phyloP scores from a whole-genome alignment of 2,888 invertebrate genomes.

The Apomyelois bistriatella region DNA sequence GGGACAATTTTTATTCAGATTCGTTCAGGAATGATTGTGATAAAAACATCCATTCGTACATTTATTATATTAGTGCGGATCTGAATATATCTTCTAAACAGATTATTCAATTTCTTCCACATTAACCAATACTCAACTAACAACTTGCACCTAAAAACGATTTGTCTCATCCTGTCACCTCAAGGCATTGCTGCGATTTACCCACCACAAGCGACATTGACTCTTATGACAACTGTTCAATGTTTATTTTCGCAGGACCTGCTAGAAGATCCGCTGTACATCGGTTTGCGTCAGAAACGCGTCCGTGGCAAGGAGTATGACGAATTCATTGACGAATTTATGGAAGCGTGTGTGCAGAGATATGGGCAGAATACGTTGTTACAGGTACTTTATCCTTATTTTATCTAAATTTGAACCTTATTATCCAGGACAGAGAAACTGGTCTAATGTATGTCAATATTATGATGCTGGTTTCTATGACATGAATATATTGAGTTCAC shows the following conservation, averaged over 20 bases:
- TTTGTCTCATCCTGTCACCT: conserved; percentile 22
- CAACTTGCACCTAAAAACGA: neutral
- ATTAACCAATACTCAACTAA: too few species aligned
- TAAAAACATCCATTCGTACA: too few species aligned
- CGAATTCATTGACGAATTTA: conserved; percentile 97
- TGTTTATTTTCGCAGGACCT: conserved; percentile 80
- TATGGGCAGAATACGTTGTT: conserved; percentile 93
- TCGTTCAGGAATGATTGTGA: too few species aligned
- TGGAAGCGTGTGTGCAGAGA: conserved; percentile 93
- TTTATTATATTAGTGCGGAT: too few species aligned
- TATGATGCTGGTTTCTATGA: too few species aligned
- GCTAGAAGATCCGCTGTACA: conserved; percentile 95
- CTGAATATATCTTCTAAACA: too few species aligned
- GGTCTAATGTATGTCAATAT: too few species aligned
- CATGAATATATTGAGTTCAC: too few species aligned
- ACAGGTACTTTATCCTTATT: conserved; percentile 81
- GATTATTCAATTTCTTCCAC: too few species aligned
- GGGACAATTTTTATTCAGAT: too few species aligned
- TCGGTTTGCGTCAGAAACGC: conserved; percentile 93
- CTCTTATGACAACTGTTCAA: conserved; percentile 1
- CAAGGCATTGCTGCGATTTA: neutral
- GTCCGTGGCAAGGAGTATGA: conserved; percentile 93
- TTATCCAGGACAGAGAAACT: too few species aligned
- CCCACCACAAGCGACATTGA: neutral
- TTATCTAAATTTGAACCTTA: too few species aligned